Base-by-base conservation (phyloP, 2,888 invertebrate genomes). In the Diachrysia chrysitis region DNA sequence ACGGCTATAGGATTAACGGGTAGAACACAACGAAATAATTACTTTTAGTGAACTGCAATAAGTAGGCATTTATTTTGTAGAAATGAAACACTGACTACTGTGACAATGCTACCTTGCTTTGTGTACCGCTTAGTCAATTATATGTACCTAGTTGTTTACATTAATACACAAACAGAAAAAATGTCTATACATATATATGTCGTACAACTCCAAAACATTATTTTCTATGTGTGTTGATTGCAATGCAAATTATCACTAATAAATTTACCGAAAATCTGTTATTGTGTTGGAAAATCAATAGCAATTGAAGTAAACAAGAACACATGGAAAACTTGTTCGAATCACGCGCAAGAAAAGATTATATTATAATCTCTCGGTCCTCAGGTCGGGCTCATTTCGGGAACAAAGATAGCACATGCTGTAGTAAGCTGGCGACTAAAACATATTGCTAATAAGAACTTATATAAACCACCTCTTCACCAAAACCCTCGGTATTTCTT, bases 401-500 rank as follows among this genome's bases (percentile, higher is more conserved):
- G 53, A 65, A 64, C 68, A 83, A 85, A 84, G 83, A 85, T 83
- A 83, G 80, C 69, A 83, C 80, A 86, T 83, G 83, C 85, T 81
- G 84, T 87, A 88, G 83, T 79, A 83, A 87, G 84, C 83, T 82
- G 82, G 73, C 83, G 84, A 86, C 88, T 87, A 92, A 91, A 91
- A 87, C 84, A 85, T 84, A 93, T 93, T 89, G 90, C 84, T 81
- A 83, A 80, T 66, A 63, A 75, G 81, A 82, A 83, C 85, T 90
- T 90, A 90, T 93, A 93, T 94, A 93, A 90, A 88, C 87, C 87
- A 89, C 87, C 87, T 89, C 88, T 88, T 82, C 82, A 86, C 81
- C 77, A 82, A n/a, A 88, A 88, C 90, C 90, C 88, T 90, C 82
- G 83, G 87, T 90, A 93, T 93, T 94, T 90, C 92, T 92, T 91